Evolutionary conservation across 2,797 vertebrate genomes (phyloP).

Genomic region (Champsocephalus esox): DNA sequence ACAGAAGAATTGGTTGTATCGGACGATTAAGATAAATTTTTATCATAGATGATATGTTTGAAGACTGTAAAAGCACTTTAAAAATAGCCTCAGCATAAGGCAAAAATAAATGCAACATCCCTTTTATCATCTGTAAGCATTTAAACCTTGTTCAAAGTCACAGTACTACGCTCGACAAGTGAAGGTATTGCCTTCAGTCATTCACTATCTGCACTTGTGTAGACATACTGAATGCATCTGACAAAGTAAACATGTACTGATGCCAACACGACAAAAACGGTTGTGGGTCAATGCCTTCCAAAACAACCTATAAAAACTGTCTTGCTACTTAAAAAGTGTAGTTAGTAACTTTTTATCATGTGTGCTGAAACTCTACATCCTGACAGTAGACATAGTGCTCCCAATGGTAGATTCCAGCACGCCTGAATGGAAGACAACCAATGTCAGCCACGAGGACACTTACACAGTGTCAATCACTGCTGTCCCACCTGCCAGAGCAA

Average conservation of each 20-base stretch:
- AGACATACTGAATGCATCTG: background rate
- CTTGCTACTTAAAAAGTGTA: background rate
- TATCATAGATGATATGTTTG: background rate
- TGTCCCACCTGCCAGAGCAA: too few species aligned
- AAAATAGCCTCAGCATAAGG: background rate
- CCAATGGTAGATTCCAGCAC: too few species aligned
- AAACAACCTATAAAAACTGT: background rate
- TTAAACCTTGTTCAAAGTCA: constrained; percentile 8
- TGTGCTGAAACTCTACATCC: too few species aligned
- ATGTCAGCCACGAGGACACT: too few species aligned
- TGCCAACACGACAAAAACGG: background rate
- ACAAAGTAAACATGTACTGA: constrained; percentile 9
- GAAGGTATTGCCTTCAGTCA: constrained; percentile 20
- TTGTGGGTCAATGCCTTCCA: background rate
- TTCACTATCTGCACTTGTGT: constrained; percentile 6
- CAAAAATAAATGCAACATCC: background rate
- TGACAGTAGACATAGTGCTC: too few species aligned
- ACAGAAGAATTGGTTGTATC: background rate
- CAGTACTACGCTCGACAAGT: constrained; percentile 3
- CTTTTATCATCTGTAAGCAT: constrained; percentile 17
- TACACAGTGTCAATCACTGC: too few species aligned
- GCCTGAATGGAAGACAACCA: too few species aligned
- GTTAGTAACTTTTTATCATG: too few species aligned
- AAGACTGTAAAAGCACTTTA: background rate
- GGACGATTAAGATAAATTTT: background rate